Percentiles rank a stretch among this genome's conserved stretches.
Evolutionary conservation across 2,888 invertebrate genomes (phyloP).

Genomic region (Gortyna flavago): DNA sequence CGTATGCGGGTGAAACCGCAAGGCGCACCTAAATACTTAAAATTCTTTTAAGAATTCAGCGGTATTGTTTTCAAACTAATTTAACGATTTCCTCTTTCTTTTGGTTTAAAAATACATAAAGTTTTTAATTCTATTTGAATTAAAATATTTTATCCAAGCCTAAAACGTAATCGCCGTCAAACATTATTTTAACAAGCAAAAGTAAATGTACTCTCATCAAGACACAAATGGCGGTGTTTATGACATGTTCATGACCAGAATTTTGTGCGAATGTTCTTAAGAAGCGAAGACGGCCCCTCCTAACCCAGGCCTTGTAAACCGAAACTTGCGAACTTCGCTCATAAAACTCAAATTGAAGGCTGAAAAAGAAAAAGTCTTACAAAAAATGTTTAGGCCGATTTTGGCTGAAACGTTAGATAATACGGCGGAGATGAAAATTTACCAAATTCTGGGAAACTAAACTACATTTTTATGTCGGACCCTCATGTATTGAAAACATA

Average conservation of each 20-base stretch:
- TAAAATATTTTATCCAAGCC: not conserved
- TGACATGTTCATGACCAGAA: conserved; percentile 63
- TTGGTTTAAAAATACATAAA: not conserved
- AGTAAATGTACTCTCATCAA: conserved; percentile 54
- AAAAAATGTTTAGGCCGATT: conserved; percentile 38
- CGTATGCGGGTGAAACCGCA: not conserved
- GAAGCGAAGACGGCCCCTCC: conserved; percentile 37
- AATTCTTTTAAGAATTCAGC: not conserved
- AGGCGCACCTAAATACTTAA: not conserved
- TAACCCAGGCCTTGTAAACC: conserved; percentile 53
- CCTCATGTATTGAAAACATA: conserved; percentile 64
- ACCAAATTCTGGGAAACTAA: conserved; percentile 54
- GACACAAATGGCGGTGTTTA: conserved; percentile 59
- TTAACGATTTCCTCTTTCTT: not conserved
- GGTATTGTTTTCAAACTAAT: not conserved
- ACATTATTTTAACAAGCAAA: conserved; percentile 51
- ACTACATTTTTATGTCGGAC: conserved; percentile 48
- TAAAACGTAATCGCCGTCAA: not conserved
- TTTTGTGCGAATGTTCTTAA: conserved; percentile 47
- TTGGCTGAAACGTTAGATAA: conserved; percentile 50
- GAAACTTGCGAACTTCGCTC: conserved; percentile 54
- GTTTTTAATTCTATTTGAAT: not conserved
- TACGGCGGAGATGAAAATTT: conserved; percentile 48
- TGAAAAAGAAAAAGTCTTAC: conserved; percentile 47
- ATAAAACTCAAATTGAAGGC: conserved; percentile 57